These are phyloP conservation scores for Nettapus auritus DNA, from an alignment of 2,113 vertebrate genomes.

Conservation along the genomic window DNA sequence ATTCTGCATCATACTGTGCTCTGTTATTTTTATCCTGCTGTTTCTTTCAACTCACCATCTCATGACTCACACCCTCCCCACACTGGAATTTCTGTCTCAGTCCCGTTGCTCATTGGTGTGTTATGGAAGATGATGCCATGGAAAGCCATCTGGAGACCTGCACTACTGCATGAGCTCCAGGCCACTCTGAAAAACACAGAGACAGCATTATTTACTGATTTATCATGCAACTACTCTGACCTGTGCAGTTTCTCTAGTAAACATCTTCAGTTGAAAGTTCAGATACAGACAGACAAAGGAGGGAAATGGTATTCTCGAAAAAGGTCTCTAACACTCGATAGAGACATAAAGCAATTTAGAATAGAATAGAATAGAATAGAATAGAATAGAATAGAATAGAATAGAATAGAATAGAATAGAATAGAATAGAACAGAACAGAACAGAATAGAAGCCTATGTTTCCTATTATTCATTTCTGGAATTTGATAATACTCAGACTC, in stretches of 20 bases:
- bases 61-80: conserved; percentile 57
- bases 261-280: background rate
- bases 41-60: conserved; percentile 56
- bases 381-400: too few relatives aligned
- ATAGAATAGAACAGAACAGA: too few relatives aligned
- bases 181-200: background rate
- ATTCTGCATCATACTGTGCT: conserved; percentile 28
- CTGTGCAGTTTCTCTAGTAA: background rate
- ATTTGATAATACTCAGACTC: background rate
- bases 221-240: background rate
- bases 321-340: background rate
- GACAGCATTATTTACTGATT: background rate
- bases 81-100: conserved; percentile 30
- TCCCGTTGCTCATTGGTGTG: conserved; percentile 12
- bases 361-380: too few relatives aligned
- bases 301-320: background rate
- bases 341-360: background rate
- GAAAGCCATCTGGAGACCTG: background rate
- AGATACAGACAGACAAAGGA: background rate
- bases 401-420: too few relatives aligned
- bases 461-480: background rate
- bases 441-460: background rate
- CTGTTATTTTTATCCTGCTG: conserved; percentile 61
- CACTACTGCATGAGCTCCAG: background rate
- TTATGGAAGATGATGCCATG: background rate